Evolutionary conservation across 30 jellyfish, hydroid and myxozoan genomes (phyloP), one percentile per base, ranked within the genome.

Genomic region (Morbakka virulenta): DNA sequence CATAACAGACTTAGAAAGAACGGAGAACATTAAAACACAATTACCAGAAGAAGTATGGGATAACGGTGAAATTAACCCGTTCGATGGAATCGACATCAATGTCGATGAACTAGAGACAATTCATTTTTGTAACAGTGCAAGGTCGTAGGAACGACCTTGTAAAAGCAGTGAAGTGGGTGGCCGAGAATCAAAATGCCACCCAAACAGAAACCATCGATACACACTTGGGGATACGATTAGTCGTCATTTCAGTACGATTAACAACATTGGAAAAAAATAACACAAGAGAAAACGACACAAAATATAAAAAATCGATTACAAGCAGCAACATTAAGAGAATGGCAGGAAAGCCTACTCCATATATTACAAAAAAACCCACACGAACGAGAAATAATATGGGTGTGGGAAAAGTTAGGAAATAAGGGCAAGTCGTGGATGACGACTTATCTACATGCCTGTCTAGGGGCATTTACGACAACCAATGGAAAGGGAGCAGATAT

Each of bases 391-490:
- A 32, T 68, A 14, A 20, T 11, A 31, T 68, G 80, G 80, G 27
- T 68, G 6, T 68, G 80, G 80, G 80, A 68, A 22, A 20, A 28
- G n/a, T n/a, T n/a, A n/a, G n/a, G n/a, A n/a, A n/a, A n/a, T n/a
- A n/a, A n/a, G n/a, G n/a, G n/a, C n/a, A 33, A 68, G 74, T 2
- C 28, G 21, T 68, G 9, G 28, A 65, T 68, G 12, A 67, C 80
- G 3, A 68, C 80, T 3, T 68, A 68, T 34, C 49, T 27, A 3
- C 28, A 65, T 3, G 69, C 21, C 6, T n/a, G 11, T 6, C 14
- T 4, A 23, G 72, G 36, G 17, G 73, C 74, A 28, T 35, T 72
- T 34, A 50, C 49, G 17, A 4, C 23, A 4, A 14, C 50, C 21
- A 72, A 72, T 25, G 75, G 83, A 3, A 72, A 49, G 49, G 2